Conservation (phyloP, 2,797 vertebrate species). For the Rhadinocentrus ornatus region DNA sequence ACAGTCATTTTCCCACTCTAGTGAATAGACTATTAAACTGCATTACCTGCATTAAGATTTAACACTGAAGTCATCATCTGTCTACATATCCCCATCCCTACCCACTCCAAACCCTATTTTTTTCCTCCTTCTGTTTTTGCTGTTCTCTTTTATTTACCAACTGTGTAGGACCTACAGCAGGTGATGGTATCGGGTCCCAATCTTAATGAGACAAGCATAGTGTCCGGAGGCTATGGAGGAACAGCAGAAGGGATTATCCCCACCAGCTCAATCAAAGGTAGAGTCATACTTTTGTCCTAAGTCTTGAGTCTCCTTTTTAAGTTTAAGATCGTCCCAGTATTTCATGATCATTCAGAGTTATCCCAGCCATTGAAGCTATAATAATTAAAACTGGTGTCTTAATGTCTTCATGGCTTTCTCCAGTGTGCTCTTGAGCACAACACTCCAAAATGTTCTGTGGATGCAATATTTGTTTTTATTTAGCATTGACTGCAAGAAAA, state of each 20-base stretch:
- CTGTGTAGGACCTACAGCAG: slow-evolving; percentile 92
- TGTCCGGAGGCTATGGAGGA: slow-evolving; percentile 95
- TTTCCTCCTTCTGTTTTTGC: slow-evolving; percentile 13
- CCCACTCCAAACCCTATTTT: neutral
- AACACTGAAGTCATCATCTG: slow-evolving; percentile 35
- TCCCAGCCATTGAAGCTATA: neutral
- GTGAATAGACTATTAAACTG: slow-evolving; percentile 34
- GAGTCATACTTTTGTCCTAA: neutral
- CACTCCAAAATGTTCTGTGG: neutral
- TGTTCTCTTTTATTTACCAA: neutral
- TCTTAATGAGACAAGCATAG: slow-evolving; percentile 96
- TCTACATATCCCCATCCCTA: slow-evolving; percentile 21
- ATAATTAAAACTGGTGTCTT: neutral
- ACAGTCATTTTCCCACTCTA: slow-evolving; percentile 56
- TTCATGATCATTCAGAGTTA: too few species aligned
- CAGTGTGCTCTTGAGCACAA: too few species aligned
- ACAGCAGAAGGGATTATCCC: slow-evolving; percentile 92
- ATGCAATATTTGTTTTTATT: neutral
- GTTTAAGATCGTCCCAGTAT: neutral
- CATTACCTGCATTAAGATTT: slow-evolving; percentile 19
- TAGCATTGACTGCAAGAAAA: neutral
- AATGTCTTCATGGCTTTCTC: neutral
- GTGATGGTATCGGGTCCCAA: slow-evolving; percentile 98
- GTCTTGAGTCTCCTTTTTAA: neutral
- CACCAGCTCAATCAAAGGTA: slow-evolving; percentile 90